Evolutionary conservation across 1,140 invertebrate species (phyloP).

Genomic region (Tetragnatha versicolor): DNA sequence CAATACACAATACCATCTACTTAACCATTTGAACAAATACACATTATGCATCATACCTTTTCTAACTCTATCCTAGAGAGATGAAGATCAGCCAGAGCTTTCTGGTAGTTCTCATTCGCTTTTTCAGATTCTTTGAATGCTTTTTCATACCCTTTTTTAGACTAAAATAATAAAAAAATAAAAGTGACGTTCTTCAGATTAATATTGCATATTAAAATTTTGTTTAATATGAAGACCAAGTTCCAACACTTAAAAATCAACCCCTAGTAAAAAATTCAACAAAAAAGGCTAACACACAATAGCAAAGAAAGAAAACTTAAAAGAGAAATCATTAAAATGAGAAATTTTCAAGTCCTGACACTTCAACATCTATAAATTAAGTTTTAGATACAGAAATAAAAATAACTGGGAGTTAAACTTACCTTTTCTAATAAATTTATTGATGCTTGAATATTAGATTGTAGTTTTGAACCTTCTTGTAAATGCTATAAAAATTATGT

Average conservation of each 20-base stretch:
- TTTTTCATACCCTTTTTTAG: slow-evolving; percentile 93
- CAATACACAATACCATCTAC: background rate
- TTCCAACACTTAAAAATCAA: no score
- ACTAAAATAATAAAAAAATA: slow-evolving; percentile 58
- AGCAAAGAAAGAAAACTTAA: no score
- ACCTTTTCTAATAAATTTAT: slow-evolving; percentile 82
- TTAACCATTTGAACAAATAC: background rate
- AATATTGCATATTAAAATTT: no score
- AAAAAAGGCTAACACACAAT: no score
- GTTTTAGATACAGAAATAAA: no score
- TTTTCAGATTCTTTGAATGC: slow-evolving; percentile 88
- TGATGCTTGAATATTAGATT: slow-evolving; percentile 78
- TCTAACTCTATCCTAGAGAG: slow-evolving; percentile 92
- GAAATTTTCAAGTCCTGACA: no score
- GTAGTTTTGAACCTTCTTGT: slow-evolving; percentile 79
- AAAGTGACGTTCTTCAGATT: no score
- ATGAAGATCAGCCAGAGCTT: slow-evolving; percentile 93
- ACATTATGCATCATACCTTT: slow-evolving; percentile 69
- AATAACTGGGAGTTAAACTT: slow-evolving; percentile 58
- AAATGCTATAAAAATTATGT: slow-evolving; percentile 69
- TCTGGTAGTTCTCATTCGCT: slow-evolving; percentile 89
- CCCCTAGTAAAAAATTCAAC: no score
- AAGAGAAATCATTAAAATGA: no score
- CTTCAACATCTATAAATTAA: no score
- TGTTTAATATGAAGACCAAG: no score